phyloP scores from a whole-genome alignment of 2,888 invertebrate genomes.

The Gymnosoma rotundatum region DNA sequence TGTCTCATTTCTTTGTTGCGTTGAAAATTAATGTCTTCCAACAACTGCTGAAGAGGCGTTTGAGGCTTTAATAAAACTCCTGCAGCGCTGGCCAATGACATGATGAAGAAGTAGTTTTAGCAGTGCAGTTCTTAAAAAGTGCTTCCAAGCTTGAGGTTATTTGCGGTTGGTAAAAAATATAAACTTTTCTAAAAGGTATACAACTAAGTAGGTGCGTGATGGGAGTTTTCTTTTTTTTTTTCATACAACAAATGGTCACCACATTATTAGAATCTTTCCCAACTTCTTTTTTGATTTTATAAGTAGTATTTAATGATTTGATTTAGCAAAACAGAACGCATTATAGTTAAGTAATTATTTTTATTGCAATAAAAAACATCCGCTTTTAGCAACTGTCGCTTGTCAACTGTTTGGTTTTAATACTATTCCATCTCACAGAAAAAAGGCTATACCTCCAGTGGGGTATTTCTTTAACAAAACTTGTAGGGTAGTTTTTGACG shows the following conservation, averaged over 20 bases:
- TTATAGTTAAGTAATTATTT: neutral
- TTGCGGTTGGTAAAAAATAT: slow-evolving; percentile 26
- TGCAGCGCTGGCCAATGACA: slow-evolving; percentile 80
- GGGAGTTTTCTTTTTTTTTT: slow-evolving; percentile 2
- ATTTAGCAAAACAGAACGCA: neutral
- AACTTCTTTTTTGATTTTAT: slow-evolving; percentile 5
- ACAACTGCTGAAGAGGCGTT: slow-evolving; percentile 91
- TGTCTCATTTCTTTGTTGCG: slow-evolving; percentile 95
- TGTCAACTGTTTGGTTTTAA: too few species aligned
- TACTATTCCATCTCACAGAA: neutral
- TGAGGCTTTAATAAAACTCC: slow-evolving; percentile 80
- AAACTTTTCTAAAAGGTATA: slow-evolving; percentile 32
- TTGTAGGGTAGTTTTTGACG: slow-evolving; percentile 53
- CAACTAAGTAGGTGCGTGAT: slow-evolving; percentile 16
- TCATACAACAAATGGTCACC: slow-evolving; percentile 34
- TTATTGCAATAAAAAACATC: slow-evolving; percentile 33
- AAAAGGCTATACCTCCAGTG: slow-evolving; percentile 37
- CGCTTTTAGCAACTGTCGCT: neutral
- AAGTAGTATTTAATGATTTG: neutral
- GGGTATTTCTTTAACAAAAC: too few species aligned
- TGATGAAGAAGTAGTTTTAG: slow-evolving; percentile 44
- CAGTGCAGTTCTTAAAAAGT: slow-evolving; percentile 10
- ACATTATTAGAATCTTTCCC: slow-evolving; percentile 27
- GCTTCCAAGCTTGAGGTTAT: slow-evolving; percentile 41
- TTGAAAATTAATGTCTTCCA: slow-evolving; percentile 96